Conservation (phyloP, 2,888 invertebrate species). For the Mythimna ferrago region DNA sequence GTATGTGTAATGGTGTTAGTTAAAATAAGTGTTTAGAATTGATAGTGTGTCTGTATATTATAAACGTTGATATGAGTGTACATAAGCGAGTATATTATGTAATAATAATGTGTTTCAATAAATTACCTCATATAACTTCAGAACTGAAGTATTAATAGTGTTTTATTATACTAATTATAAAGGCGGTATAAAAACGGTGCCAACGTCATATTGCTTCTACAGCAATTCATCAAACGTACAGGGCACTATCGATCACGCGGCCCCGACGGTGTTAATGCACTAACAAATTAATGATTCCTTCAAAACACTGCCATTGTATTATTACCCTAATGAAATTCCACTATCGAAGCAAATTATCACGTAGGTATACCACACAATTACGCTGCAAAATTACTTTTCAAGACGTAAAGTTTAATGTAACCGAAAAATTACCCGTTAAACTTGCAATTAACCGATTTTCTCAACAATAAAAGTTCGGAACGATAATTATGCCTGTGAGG, state of each 20-base stretch:
- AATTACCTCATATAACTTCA: conserved; percentile 27
- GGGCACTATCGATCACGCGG: conserved; percentile 76
- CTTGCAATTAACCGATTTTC: conserved; percentile 53
- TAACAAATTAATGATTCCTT: conserved; percentile 80
- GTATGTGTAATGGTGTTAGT: no score
- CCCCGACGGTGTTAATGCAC: conserved; percentile 74
- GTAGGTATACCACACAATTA: conserved; percentile 45
- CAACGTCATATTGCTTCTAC: conserved; percentile 60
- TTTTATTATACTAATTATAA: conserved; percentile 52
- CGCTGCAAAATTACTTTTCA: conserved; percentile 61
- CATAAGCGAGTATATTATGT: no score
- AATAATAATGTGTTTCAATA: neutral
- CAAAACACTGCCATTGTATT: conserved; percentile 73
- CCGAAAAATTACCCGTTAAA: conserved; percentile 54
- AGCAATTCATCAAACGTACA: conserved; percentile 78
- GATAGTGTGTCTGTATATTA: no score
- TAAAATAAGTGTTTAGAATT: no score
- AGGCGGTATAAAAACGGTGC: conserved; percentile 54
- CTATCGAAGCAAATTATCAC: conserved; percentile 68
- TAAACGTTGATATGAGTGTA: no score
- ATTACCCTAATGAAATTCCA: conserved; percentile 72
- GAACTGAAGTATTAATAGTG: conserved; percentile 51
- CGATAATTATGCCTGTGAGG: conserved; percentile 45
- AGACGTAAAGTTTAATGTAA: conserved; percentile 50
- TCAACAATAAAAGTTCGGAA: conserved; percentile 50